Conservation (phyloP, 2,113 vertebrate species). For the Cyprinus carpio region DNA sequence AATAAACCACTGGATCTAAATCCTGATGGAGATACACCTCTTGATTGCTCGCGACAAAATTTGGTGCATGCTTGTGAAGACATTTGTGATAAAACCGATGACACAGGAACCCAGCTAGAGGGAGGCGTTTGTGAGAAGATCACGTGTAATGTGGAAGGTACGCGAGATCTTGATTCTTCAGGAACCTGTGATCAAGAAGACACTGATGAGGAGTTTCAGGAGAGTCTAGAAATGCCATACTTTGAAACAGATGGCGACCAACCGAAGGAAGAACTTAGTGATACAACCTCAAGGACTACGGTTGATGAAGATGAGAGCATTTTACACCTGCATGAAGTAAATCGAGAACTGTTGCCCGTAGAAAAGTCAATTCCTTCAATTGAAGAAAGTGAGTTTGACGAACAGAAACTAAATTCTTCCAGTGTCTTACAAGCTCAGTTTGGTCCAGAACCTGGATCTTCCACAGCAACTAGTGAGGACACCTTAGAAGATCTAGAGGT, state of each 20-base stretch:
- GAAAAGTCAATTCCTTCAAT: conserved; percentile 26
- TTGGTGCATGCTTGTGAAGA: not conserved
- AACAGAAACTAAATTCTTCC: conserved; percentile 14
- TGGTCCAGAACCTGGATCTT: conserved; percentile 49
- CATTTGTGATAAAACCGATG: not conserved
- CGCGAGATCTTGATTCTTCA: not conserved
- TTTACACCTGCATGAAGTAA: conserved; percentile 3
- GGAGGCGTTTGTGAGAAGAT: not conserved
- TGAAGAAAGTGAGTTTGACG: conserved; percentile 16
- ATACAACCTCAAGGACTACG: not conserved
- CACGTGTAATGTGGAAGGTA: not conserved
- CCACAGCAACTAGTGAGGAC: conserved; percentile 38
- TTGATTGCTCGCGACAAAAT: not conserved
- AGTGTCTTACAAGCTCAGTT: not conserved
- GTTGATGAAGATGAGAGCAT: not conserved
- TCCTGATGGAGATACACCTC: not conserved
- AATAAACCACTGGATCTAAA: conserved; percentile 5
- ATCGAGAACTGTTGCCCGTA: not conserved
- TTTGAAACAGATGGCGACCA: not conserved
- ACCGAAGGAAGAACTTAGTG: not conserved
- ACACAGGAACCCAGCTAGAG: not conserved
- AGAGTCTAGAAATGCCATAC: not conserved
- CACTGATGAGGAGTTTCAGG: conserved; percentile 8
- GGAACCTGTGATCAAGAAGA: conserved; percentile 7
- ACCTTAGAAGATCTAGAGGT: conserved; percentile 41